A percentile compares a stretch with the other conserved stretches of the same genome.
These are phyloP conservation scores for Caenorhabditis sp. DNA, from an alignment of 2,888 invertebrate species.

Conservation along the genomic window DNA sequence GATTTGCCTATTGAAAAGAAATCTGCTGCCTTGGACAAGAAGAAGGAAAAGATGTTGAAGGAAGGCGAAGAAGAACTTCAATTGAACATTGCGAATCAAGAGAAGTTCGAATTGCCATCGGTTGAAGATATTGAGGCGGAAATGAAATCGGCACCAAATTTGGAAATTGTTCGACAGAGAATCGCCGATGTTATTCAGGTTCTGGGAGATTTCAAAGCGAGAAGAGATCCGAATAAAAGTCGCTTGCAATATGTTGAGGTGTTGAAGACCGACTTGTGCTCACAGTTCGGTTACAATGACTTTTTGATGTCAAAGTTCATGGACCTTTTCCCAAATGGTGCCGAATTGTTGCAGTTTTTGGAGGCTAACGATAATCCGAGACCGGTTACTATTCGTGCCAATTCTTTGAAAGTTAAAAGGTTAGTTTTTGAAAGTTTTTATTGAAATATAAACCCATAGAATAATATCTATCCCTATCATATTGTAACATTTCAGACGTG, in stretches of 20 bases:
- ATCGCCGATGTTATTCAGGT: slow-evolving; percentile 66
- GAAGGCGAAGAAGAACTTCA: slow-evolving; percentile 66
- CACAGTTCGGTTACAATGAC: slow-evolving; percentile 94
- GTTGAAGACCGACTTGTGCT: slow-evolving; percentile 82
- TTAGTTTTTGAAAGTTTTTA: slow-evolving; percentile 2
- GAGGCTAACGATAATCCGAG: slow-evolving; percentile 94
- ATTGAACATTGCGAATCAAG: slow-evolving; percentile 57
- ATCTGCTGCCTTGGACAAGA: slow-evolving; percentile 47
- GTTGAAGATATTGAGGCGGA: slow-evolving; percentile 65
- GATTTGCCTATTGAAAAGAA: slow-evolving; percentile 56
- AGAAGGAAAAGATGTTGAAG: slow-evolving; percentile 27
- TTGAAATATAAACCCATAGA: too few relatives aligned
- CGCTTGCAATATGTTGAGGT: slow-evolving; percentile 57
- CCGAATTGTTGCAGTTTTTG: slow-evolving; percentile 84
- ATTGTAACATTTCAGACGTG: slow-evolving; percentile 60
- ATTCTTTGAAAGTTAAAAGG: slow-evolving; percentile 84
- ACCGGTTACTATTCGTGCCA: slow-evolving; percentile 93
- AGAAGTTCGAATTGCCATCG: slow-evolving; percentile 56
- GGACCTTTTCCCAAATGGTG: slow-evolving; percentile 81
- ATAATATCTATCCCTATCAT: too few relatives aligned
- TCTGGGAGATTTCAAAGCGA: slow-evolving; percentile 63
- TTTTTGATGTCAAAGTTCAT: slow-evolving; percentile 91
- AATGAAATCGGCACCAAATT: slow-evolving; percentile 54
- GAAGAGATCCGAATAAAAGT: slow-evolving; percentile 55
- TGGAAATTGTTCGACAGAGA: slow-evolving; percentile 62